phyloP scores from a whole-genome alignment of 23 tunicate genomes.

The Oikopleura albicans region DNA sequence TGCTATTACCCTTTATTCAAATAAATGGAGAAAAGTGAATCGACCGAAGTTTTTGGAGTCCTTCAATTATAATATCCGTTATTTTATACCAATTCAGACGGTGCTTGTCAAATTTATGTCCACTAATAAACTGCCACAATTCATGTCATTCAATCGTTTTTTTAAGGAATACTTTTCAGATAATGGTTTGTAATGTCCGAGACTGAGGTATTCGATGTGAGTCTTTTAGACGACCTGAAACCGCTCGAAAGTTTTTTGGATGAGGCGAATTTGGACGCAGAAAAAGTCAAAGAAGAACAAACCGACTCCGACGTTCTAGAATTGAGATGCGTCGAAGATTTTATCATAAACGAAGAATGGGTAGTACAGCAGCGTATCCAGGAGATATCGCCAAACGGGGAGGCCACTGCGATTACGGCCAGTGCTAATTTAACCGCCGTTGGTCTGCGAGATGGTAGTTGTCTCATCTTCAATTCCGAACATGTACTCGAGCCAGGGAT shows the following conservation, averaged over 20 bases:
- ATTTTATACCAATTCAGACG: too few species aligned
- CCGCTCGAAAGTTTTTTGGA: not conserved
- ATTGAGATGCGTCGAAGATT: not conserved
- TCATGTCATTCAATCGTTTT: too few species aligned
- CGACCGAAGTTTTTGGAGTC: too few species aligned
- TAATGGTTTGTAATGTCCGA: not conserved
- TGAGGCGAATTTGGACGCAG: too few species aligned
- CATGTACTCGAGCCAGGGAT: not conserved
- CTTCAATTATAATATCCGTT: too few species aligned
- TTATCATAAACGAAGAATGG: not conserved
- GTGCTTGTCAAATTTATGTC: too few species aligned
- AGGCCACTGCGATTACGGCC: too few species aligned
- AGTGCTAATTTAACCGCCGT: not conserved
- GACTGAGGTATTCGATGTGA: not conserved
- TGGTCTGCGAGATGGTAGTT: not conserved
- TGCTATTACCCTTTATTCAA: too few species aligned
- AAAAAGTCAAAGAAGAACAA: not conserved
- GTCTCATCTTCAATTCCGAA: not conserved
- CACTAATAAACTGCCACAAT: too few species aligned
- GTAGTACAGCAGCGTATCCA: not conserved
- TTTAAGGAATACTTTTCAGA: not conserved
- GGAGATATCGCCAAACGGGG: not conserved
- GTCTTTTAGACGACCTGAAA: not conserved
- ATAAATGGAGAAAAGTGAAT: too few species aligned
- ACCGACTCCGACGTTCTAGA: not conserved